These are phyloP conservation scores for Epinephelus cyanopodus DNA, from an alignment of 2,113 vertebrate species.

Conservation along the genomic window DNA sequence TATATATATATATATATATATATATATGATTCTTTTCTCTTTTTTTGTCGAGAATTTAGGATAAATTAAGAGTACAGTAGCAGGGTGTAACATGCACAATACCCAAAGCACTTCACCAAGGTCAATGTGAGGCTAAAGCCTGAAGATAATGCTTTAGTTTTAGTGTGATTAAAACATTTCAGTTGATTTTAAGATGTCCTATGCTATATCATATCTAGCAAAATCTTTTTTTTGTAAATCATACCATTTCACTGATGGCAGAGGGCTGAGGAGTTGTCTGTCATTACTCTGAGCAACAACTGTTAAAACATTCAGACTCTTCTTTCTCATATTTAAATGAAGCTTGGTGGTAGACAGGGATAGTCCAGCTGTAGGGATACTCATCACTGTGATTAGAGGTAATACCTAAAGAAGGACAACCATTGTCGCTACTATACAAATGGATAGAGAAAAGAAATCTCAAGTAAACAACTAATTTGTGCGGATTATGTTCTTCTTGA, in stretches of 20 bases:
- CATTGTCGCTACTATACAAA: background rate
- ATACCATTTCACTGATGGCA: background rate
- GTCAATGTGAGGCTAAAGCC: no score
- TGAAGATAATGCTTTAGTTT: no score
- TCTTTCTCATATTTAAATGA: slow-evolving; percentile 90
- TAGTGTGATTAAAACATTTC: no score
- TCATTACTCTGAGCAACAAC: background rate
- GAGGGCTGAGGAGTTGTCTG: background rate
- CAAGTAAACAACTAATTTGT: background rate
- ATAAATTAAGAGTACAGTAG: no score
- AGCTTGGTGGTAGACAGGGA: slow-evolving; percentile 93
- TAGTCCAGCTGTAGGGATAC: slow-evolving; percentile 96
- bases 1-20: no score
- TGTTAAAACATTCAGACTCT: slow-evolving; percentile 66
- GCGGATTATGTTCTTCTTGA: background rate
- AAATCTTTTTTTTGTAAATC: no score
- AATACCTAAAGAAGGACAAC: slow-evolving; percentile 84
- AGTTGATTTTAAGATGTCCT: no score
- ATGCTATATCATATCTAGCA: no score
- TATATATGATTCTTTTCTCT: no score
- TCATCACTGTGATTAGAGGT: slow-evolving; percentile 95
- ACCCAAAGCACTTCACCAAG: no score
- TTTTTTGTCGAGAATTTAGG: no score
- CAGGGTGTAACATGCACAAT: no score
- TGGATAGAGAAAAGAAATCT: background rate